These are phyloP conservation scores for Plutomurus gul DNA, from an alignment of 1,140 invertebrate genomes.

Conservation along the genomic window DNA sequence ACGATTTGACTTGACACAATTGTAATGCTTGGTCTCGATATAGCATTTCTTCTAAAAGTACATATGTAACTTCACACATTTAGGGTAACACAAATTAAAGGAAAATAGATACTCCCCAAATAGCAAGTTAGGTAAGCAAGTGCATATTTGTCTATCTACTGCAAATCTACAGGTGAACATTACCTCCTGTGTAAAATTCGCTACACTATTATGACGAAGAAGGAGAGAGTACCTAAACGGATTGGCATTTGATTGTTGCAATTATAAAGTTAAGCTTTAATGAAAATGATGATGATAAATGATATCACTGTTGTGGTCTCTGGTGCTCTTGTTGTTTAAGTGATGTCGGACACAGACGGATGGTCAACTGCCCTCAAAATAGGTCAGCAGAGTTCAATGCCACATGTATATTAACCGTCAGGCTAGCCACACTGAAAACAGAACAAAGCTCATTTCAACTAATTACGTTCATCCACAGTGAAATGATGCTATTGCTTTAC, in stretches of 20 bases:
- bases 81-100: too few species aligned
- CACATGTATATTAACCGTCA: not conserved
- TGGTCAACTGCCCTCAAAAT: slow-evolving; percentile 28
- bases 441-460: not conserved
- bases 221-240: not conserved
- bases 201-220: too few species aligned
- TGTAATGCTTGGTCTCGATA: too few species aligned
- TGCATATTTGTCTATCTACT: too few species aligned
- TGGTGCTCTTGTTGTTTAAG: slow-evolving; percentile 20
- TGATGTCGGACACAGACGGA: slow-evolving; percentile 27
- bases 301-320: not conserved
- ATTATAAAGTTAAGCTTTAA: not conserved
- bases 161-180: too few species aligned
- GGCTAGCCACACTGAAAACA: slow-evolving; percentile 1
- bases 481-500: slow-evolving; percentile 12
- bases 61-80: too few species aligned
- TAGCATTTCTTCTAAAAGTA: too few species aligned
- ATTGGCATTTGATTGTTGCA: not conserved
- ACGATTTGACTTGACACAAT: slow-evolving; percentile 9
- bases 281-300: slow-evolving; percentile 25
- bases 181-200: too few species aligned
- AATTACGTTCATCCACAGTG: slow-evolving; percentile 9
- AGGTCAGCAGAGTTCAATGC: slow-evolving; percentile 21
- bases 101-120: too few species aligned
- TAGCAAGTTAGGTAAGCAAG: too few species aligned